Conservation (phyloP, 2,797 vertebrate species). For the Eospalax fontanierii region DNA sequence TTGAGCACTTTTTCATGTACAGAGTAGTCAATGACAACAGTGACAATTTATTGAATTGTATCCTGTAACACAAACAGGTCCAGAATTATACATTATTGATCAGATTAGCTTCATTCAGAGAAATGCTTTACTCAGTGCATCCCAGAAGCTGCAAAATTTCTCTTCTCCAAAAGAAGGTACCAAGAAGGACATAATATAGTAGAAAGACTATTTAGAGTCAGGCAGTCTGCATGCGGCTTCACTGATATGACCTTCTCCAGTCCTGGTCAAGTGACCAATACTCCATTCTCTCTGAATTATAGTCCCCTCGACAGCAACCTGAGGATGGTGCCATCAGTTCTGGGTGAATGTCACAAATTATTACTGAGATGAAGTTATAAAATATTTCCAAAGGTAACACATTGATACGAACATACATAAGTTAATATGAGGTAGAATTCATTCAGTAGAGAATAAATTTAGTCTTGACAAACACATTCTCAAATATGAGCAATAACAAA, state of each 20-base stretch:
- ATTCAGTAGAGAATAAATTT: not conserved
- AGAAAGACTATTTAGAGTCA: not conserved
- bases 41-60: not conserved
- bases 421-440: not conserved
- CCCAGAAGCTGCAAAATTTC: not conserved
- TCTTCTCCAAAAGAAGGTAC: not conserved
- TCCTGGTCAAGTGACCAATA: not conserved
- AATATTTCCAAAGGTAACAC: not conserved
- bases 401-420: not conserved
- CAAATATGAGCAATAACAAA: not conserved
- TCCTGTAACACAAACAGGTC: not conserved
- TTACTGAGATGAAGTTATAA: not conserved
- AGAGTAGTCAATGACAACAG: conserved; percentile 10
- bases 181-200: not conserved
- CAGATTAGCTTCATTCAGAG: not conserved
- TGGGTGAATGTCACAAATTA: not conserved
- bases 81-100: not conserved
- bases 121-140: not conserved
- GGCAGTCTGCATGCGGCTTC: not conserved
- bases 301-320: not conserved
- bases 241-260: not conserved
- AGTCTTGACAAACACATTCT: not conserved
- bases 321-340: not conserved
- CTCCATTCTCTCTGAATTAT: not conserved
- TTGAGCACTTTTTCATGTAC: not conserved